Evolutionary conservation across 2,888 invertebrate species (phyloP), one percentile per base, ranked within the genome.

Genomic region (Cephus rjabovi): DNA sequence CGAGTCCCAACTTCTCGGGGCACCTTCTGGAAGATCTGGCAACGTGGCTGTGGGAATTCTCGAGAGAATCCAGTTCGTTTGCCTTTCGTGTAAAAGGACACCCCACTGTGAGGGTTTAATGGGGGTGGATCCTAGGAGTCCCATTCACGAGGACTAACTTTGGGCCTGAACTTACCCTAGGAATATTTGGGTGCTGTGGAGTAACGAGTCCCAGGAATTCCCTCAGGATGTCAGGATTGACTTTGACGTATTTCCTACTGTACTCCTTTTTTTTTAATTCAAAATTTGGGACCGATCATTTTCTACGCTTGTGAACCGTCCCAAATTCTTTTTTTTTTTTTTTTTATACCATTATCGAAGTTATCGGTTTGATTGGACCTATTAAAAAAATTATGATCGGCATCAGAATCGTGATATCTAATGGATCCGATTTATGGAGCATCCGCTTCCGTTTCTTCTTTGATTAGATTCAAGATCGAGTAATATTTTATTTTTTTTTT

Each of bases 21-120:
- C 56, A 56, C 56, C 56, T 56, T 23, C 9, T 23, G 9, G 9
- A 81, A 79, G 83, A 86, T 85, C 83, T 86, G 87, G 86, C 86
- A 87, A 88, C 86, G 77, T 77, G 74, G 88, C 86, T 56, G 75
- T 76, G 69, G 76, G 79, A 82, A 81, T 79, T 78, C 35, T 77
- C 79, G 77, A 79, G 75, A 79, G 83, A 86, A 87, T 84, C 80
- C 81, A 82, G 83, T 76, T 80, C 81, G 82, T 86, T 87, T 85
- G 83, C 80, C 83, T 86, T 82, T 82, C 77, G 81, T 77, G 83
- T 81, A 83, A 83, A 84, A 80, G 81, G 85, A 86, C 85, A 86
- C 87, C 90, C 90, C 81, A 88, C 88, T 84, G 90, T 79, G 90
- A 89, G 84, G 89, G 86, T 87, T 87, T 85, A 85, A 86, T 84